Conservation (phyloP, 2,888 invertebrate genomes). For the Agonopterix arenella region DNA sequence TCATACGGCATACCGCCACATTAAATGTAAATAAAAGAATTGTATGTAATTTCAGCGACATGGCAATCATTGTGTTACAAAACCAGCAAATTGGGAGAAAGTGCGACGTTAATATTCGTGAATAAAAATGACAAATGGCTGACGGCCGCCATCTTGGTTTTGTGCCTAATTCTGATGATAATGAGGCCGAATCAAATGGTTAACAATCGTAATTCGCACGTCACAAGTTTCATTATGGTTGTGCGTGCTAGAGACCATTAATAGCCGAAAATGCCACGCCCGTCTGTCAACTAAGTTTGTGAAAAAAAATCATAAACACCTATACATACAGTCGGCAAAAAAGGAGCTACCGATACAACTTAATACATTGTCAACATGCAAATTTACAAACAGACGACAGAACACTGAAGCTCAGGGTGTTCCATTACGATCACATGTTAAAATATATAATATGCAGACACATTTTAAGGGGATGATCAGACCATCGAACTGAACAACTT, state of each 20-base stretch:
- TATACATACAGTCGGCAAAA: no score
- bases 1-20: constrained; percentile 14
- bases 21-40: constrained; percentile 41
- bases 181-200: constrained; percentile 53
- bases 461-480: no score
- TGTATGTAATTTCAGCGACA: constrained; percentile 36
- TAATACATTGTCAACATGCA: no score
- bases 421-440: no score
- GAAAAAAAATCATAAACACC: neutral
- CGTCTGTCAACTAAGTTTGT: constrained; percentile 17
- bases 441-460: no score
- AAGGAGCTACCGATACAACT: no score
- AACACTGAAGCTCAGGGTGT: no score
- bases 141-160: constrained; percentile 48
- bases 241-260: constrained; percentile 39
- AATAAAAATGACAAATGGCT: constrained; percentile 58
- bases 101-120: constrained; percentile 65
- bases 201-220: constrained; percentile 52
- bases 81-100: constrained; percentile 65
- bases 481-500: no score
- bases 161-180: constrained; percentile 33
- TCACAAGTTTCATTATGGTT: constrained; percentile 38
- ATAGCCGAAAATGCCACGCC: constrained; percentile 18
- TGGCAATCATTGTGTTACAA: constrained; percentile 44
- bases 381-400: no score